These are phyloP conservation scores for Stegastes partitus DNA, from an alignment of 2,113 vertebrate species.

Conservation along the genomic window DNA sequence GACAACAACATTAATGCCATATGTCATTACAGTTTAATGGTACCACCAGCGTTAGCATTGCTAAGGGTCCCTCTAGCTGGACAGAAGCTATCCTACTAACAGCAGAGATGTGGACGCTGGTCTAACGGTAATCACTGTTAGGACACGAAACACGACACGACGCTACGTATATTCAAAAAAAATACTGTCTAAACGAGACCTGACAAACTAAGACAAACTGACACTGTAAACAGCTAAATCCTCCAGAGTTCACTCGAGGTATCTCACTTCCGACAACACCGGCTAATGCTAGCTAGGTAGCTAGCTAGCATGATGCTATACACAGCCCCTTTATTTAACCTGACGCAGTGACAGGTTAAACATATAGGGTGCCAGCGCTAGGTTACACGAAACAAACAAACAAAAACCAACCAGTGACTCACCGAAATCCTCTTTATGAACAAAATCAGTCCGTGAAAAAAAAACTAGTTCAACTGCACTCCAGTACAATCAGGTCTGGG, in stretches of 20 bases:
- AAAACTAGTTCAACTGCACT: slow-evolving; percentile 46
- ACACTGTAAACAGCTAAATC: not conserved
- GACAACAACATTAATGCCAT: not conserved
- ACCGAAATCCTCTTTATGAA: slow-evolving; percentile 69
- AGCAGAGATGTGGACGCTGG: not conserved
- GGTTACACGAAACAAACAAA: not conserved
- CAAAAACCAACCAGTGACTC: slow-evolving; percentile 12
- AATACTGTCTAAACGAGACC: not conserved
- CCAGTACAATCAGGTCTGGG: not conserved
- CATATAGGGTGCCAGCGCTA: not conserved
- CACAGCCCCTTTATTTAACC: not conserved
- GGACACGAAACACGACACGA: not conserved
- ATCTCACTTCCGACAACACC: slow-evolving; percentile 12
- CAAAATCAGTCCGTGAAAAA: slow-evolving; percentile 67
- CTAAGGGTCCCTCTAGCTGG: not conserved
- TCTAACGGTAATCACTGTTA: not conserved
- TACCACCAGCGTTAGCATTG: not conserved
- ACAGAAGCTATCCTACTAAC: not conserved
- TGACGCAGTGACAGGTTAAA: not conserved
- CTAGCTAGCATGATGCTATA: slow-evolving; percentile 17
- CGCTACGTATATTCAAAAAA: no score
- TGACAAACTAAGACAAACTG: not conserved
- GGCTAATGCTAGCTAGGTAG: slow-evolving; percentile 19
- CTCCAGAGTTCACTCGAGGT: not conserved
- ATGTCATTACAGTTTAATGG: not conserved